These are phyloP conservation scores for Fundulus diaphanus DNA, from an alignment of 2,797 vertebrate species.

Conservation along the genomic window DNA sequence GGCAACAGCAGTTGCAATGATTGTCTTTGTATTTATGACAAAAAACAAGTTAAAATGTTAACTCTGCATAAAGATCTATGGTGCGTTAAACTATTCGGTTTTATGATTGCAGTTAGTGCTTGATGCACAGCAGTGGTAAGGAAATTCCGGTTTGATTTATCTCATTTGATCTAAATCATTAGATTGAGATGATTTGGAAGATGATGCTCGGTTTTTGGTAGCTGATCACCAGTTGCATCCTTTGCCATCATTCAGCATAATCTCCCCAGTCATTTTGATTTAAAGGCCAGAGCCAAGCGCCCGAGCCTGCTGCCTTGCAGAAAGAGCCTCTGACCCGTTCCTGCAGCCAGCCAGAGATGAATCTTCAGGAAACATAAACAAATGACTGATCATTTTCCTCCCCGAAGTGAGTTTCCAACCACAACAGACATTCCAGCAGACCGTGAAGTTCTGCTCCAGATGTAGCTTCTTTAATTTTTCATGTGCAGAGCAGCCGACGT, in stretches of 20 bases:
- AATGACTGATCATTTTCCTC: slow-evolving; percentile 48
- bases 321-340: slow-evolving; percentile 26
- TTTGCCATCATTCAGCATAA: neutral
- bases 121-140: too few species aligned
- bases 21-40: neutral
- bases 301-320: slow-evolving; percentile 18
- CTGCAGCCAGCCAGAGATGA: slow-evolving; percentile 26
- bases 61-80: neutral
- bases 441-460: slow-evolving; percentile 49
- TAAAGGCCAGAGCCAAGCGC: slow-evolving; percentile 7
- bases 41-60: neutral
- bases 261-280: slow-evolving; percentile 13
- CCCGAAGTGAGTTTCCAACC: slow-evolving; percentile 55
- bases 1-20: neutral
- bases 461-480: slow-evolving; percentile 51
- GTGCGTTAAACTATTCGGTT: neutral
- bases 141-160: too few species aligned
- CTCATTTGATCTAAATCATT: too few species aligned
- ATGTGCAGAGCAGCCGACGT: slow-evolving; percentile 24
- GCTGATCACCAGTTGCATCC: neutral
- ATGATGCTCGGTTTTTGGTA: neutral
- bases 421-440: slow-evolving; percentile 60
- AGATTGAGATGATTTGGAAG: neutral
- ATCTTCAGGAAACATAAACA: slow-evolving; percentile 8
- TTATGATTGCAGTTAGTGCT: neutral